phyloP scores from a whole-genome alignment of 2,797 vertebrate species.

The Gobionotothen gibberifrons region DNA sequence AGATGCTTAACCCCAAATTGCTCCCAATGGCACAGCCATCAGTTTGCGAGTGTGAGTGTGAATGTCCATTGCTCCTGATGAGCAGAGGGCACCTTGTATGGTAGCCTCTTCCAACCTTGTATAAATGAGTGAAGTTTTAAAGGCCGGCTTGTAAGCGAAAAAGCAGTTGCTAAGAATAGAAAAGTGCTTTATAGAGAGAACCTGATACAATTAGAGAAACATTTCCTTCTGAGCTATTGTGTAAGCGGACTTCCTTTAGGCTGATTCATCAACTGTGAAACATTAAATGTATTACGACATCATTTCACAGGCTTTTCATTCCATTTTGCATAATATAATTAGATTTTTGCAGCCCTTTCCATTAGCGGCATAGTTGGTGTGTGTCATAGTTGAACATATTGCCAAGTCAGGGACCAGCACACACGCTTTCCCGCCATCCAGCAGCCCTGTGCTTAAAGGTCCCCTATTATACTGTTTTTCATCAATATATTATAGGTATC shows the following conservation, averaged over 20 bases:
- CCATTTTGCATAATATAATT: constrained; percentile 67
- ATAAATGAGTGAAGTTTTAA: no score
- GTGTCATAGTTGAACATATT: constrained; percentile 46
- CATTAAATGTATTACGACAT: constrained; percentile 54
- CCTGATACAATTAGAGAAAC: neutral
- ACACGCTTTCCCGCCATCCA: constrained; percentile 18
- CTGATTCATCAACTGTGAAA: constrained; percentile 50
- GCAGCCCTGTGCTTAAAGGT: constrained; percentile 27
- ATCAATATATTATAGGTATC: no score
- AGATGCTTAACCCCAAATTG: no score
- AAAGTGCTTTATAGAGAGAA: neutral
- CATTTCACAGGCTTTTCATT: constrained; percentile 56
- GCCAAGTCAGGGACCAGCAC: constrained; percentile 46
- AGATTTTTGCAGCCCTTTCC: constrained; percentile 46
- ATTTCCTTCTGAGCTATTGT: constrained; percentile 19
- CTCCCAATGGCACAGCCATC: no score
- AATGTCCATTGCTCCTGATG: no score
- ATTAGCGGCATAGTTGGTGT: constrained; percentile 58
- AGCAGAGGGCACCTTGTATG: no score
- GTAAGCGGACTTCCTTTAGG: constrained; percentile 21
- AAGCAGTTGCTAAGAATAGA: no score
- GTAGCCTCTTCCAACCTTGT: no score
- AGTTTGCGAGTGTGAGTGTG: no score
- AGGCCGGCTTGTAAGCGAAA: no score
- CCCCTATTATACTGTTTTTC: no score